Conservation (phyloP, 2,113 vertebrate species). For the Oreocharis arfaki region DNA sequence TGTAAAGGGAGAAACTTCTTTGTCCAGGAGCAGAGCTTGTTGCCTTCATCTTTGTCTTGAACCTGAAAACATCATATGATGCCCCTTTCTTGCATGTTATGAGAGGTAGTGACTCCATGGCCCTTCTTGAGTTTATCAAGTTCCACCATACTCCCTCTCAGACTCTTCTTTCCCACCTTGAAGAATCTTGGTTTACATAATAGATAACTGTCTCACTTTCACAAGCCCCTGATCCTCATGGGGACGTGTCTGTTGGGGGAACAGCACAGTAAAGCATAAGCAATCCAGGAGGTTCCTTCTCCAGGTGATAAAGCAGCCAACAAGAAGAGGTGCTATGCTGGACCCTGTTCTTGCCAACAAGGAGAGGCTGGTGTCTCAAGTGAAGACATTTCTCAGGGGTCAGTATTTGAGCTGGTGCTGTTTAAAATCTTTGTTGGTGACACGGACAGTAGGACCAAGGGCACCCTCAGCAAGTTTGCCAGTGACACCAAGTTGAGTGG, state of each 20-base stretch:
- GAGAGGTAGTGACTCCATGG: neutral
- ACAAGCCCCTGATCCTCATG: neutral
- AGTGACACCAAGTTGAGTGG: neutral
- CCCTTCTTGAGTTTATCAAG: neutral
- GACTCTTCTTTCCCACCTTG: neutral
- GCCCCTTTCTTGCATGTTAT: neutral
- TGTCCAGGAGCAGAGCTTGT: neutral
- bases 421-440: neutral
- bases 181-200: neutral
- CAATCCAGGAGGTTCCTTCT: neutral
- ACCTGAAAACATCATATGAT: neutral
- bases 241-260: neutral
- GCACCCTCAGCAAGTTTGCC: neutral
- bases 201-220: neutral
- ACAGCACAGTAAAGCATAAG: neutral
- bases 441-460: rapidly evolving
- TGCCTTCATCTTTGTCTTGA: neutral
- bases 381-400: neutral
- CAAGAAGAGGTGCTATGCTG: neutral
- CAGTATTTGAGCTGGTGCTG: neutral
- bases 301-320: neutral
- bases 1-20: neutral
- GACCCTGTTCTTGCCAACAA: neutral
- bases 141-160: neutral
- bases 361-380: neutral